Percentiles rank a stretch among this genome's conserved stretches.
Evolutionary conservation across 1,140 invertebrate species (phyloP).

Genomic region (Trachelipus rathkii): DNA sequence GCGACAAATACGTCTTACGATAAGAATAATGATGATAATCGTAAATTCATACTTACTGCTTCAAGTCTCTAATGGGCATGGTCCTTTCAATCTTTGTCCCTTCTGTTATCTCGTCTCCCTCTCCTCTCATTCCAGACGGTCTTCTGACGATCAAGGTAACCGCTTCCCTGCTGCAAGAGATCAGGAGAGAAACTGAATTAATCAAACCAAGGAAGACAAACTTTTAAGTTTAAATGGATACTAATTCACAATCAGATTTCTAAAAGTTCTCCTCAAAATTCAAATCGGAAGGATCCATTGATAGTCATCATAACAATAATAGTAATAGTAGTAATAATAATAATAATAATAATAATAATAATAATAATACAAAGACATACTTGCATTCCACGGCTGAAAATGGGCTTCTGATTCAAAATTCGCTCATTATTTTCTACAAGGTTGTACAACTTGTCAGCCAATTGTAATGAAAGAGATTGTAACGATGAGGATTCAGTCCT

Average conservation of each 20-base stretch:
- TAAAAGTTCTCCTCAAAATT: background rate
- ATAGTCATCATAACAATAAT: background rate
- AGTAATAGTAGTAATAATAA: background rate
- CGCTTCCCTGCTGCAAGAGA: slow-evolving; percentile 39
- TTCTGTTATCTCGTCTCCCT: slow-evolving; percentile 31
- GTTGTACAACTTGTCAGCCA: slow-evolving; percentile 89
- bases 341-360: background rate
- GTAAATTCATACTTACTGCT: too few species aligned
- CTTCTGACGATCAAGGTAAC: slow-evolving; percentile 44
- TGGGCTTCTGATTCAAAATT: slow-evolving; percentile 66
- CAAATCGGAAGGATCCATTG: too few species aligned
- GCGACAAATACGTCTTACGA: too few species aligned
- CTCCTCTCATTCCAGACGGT: slow-evolving; percentile 25
- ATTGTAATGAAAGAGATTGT: slow-evolving; percentile 91
- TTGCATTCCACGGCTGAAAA: slow-evolving; percentile 45
- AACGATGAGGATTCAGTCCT: too few species aligned
- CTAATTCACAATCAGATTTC: background rate
- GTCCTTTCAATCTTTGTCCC: too few species aligned
- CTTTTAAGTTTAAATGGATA: too few species aligned
- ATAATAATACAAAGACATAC: too few species aligned
- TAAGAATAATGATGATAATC: too few species aligned
- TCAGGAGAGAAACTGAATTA: too few species aligned
- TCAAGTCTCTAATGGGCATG: too few species aligned
- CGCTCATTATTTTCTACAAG: slow-evolving; percentile 95
- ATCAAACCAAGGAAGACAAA: too few species aligned